These are phyloP conservation scores for Zoanthus gigantus DNA, from an alignment of 92 coral and sea anemone genomes.

Conservation along the genomic window DNA sequence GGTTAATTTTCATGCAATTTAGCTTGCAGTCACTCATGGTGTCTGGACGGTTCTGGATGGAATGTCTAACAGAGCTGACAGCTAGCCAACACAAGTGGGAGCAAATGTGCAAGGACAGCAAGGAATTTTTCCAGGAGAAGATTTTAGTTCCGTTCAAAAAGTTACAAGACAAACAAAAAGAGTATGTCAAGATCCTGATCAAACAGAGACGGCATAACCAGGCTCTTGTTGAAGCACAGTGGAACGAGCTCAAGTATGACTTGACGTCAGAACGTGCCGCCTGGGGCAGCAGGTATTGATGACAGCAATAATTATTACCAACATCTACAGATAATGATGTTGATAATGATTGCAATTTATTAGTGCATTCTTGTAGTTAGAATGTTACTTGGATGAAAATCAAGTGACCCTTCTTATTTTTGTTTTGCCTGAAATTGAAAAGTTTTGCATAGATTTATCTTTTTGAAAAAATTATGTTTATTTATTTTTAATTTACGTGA, in stretches of 20 bases:
- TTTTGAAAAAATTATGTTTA: no score
- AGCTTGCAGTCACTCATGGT: slow-evolving; percentile 83
- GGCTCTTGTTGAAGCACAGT: slow-evolving; percentile 60
- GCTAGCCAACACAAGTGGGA: slow-evolving; percentile 70
- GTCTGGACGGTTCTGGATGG: slow-evolving; percentile 99
- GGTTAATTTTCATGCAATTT: not conserved
- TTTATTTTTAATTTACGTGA: no score
- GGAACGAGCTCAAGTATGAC: slow-evolving; percentile 84
- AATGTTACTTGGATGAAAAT: no score
- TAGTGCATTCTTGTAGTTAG: no score
- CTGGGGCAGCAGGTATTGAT: slow-evolving; percentile 83
- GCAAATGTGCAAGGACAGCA: slow-evolving; percentile 65
- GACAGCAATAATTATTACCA: no score
- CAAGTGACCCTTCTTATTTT: no score
- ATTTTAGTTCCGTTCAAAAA: slow-evolving; percentile 64
- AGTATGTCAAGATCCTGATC: slow-evolving; percentile 47
- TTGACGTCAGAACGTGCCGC: slow-evolving; percentile 85
- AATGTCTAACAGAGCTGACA: slow-evolving; percentile 89
- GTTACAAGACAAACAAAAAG: slow-evolving; percentile 72
- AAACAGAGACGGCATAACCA: slow-evolving; percentile 58
- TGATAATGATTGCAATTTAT: no score
- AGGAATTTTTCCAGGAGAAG: slow-evolving; percentile 65
- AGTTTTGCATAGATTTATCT: no score
- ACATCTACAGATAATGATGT: no score
- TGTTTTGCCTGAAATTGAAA: no score